Conservation (phyloP, 1,140 invertebrate genomes). For the Euglossa dilemma region DNA sequence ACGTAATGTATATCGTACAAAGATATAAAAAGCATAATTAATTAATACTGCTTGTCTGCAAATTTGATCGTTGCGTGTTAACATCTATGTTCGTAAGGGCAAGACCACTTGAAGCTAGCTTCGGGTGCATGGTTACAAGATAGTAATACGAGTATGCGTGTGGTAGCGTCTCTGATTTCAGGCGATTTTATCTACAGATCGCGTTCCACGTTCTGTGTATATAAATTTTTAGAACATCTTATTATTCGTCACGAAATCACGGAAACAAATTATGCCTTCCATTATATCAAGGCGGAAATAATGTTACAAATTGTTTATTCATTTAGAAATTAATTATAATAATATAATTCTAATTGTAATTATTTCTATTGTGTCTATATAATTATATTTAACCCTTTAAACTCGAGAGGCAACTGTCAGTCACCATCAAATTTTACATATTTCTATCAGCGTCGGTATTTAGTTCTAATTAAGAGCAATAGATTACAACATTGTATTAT, state of each 20-base stretch:
- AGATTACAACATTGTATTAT: too few relatives aligned
- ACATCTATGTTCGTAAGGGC: not conserved
- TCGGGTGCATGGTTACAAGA: not conserved
- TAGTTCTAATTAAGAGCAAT: not conserved
- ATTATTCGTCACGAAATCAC: not conserved
- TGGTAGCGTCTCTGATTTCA: not conserved
- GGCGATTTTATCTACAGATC: conserved; percentile 3
- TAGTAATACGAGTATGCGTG: not conserved
- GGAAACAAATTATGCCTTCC: not conserved
- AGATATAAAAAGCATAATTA: not conserved
- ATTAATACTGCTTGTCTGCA: too few relatives aligned
- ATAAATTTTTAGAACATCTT: conserved; percentile 16
- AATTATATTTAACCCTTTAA: too few relatives aligned
- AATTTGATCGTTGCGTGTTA: too few relatives aligned
- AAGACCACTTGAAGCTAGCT: not conserved
- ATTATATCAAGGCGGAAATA: not conserved
- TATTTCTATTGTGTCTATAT: too few relatives aligned
- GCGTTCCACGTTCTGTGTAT: not conserved
- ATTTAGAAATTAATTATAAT: too few relatives aligned
- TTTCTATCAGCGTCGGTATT: not conserved
- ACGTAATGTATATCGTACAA: not conserved
- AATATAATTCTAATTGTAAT: too few relatives aligned
- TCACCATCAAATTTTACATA: not conserved
- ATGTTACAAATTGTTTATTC: too few relatives aligned
- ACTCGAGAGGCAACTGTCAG: too few relatives aligned